phyloP scores from a whole-genome alignment of 2,797 vertebrate species.

The Pygocentrus nattereri region DNA sequence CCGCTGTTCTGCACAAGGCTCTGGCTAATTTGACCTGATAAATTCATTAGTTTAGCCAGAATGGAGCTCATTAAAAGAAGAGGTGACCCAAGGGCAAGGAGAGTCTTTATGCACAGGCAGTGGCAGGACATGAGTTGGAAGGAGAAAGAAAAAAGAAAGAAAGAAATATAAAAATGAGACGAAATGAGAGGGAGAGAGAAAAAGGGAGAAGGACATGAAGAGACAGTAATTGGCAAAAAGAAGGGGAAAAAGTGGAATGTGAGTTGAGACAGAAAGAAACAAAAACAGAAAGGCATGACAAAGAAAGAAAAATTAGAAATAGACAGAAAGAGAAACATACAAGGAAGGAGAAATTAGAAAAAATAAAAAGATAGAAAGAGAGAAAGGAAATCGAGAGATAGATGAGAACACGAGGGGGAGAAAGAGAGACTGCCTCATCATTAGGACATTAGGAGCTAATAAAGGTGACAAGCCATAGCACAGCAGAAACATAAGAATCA shows the following conservation, averaged over 20 bases:
- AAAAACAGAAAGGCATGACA: background rate
- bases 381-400: background rate
- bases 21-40: conserved; percentile 58
- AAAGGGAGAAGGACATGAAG: background rate
- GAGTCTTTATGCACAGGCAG: background rate
- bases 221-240: background rate
- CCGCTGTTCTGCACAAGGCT: conserved; percentile 23
- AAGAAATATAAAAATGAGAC: background rate
- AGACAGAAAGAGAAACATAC: background rate
- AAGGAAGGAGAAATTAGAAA: background rate
- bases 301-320: too few relatives aligned
- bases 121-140: background rate
- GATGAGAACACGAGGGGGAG: conserved; percentile 33
- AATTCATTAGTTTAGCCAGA: conserved; percentile 59
- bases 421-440: conserved; percentile 57
- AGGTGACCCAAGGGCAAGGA: conserved; percentile 36
- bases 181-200: background rate
- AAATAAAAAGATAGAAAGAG: background rate
- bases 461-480: conserved; percentile 67
- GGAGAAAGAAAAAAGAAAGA: background rate
- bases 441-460: conserved; percentile 63
- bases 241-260: background rate
- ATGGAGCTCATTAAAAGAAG: conserved; percentile 65
- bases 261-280: too few relatives aligned
- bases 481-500: conserved; percentile 70